phyloP scores from a whole-genome alignment of 2,888 invertebrate genomes.

The Tipula unca region DNA sequence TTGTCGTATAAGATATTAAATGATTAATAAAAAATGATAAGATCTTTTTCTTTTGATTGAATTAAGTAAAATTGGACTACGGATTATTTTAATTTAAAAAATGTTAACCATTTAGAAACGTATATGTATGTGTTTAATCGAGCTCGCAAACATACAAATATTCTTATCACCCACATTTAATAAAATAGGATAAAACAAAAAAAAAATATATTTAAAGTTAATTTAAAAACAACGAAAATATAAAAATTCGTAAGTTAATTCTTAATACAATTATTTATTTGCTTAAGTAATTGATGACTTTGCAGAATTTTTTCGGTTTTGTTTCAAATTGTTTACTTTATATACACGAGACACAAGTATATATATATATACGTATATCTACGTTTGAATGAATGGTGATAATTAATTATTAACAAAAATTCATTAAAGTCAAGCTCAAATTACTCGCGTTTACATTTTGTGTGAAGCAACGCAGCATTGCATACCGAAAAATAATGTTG shows the following conservation, averaged over 20 bases:
- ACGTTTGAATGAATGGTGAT: neutral
- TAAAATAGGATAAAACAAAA: neutral
- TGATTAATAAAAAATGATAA: neutral
- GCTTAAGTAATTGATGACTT: neutral
- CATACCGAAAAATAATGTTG: too few relatives aligned
- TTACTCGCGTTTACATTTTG: neutral
- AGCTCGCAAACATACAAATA: neutral
- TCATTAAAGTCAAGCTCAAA: neutral
- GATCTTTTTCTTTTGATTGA: neutral
- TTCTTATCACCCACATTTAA: neutral
- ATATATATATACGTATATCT: neutral
- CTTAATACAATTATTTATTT: neutral
- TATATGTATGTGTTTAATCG: neutral
- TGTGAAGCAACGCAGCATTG: neutral
- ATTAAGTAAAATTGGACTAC: neutral
- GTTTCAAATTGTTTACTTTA: neutral
- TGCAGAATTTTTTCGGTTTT: neutral
- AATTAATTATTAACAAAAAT: neutral
- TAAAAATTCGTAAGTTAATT: neutral
- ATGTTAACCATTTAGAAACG: neutral
- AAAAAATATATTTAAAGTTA: neutral
- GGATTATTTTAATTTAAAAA: neutral
- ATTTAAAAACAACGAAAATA: neutral
- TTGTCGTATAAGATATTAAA: neutral
- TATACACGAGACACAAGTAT: neutral